Base-by-base conservation (phyloP, 2,888 invertebrate species). In the Sicus ferrugineus region DNA sequence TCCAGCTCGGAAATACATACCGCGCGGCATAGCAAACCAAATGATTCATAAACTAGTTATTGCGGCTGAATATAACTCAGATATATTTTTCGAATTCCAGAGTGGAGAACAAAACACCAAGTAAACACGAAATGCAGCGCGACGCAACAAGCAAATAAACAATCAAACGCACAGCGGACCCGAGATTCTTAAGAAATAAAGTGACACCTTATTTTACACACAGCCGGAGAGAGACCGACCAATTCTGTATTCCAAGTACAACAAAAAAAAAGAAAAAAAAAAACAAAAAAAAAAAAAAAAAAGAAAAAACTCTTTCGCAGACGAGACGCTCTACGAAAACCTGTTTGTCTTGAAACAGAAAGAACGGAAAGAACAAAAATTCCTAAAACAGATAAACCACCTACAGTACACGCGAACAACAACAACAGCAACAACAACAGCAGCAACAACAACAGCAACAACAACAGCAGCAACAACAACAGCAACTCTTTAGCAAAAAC, bases 301-400 rank as follows among this genome's bases (percentile, higher is more conserved):
- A 64, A 56, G n/a, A 42, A 31, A 23, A 19, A 63, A 54, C 58
- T 50, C 14, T 11, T 31, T 16, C 21, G 21, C 21, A 54, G 54
- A 54, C 28, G 26, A 54, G 26, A 28, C 23, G 56, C 50, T 30
- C n/a, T n/a, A 50, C 38, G 42, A n/a, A 67, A 67, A 67, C 67
- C 67, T 67, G 67, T 67, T 67, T 58, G 21, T 58, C 26, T 46
- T 52, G n/a, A 67, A 67, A 66, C 42, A 38, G 52, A 48, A n/a
- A n/a, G n/a, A n/a, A n/a, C n/a, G n/a, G n/a, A n/a, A n/a, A n/a
- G n/a, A n/a, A n/a, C n/a, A n/a, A n/a, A n/a, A n/a, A n/a, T n/a
- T n/a, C n/a, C n/a, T 50, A 54, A 68, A 71, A 68, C 68, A 62
- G 68, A 68, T 71, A 62, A 71, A 61, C 71, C 71, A 68, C 71